Evolutionary conservation across 64 coral and sea anemone genomes (phyloP).

Genomic region (Porites lutea): DNA sequence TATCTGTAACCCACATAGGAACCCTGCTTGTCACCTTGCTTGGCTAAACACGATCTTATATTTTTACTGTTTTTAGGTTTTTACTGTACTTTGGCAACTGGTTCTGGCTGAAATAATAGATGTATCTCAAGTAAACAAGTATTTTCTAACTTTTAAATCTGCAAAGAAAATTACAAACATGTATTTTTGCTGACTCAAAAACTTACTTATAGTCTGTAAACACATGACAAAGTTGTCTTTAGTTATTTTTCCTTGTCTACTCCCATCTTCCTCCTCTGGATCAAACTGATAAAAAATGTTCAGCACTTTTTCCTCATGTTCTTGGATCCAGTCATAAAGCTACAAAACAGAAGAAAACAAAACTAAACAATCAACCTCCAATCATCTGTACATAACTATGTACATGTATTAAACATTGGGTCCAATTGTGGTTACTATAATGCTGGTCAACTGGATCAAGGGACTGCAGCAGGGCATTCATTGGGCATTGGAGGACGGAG

Average conservation of each 20-base stretch:
- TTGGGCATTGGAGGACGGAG: too few relatives aligned
- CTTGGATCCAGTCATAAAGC: constrained; percentile 99
- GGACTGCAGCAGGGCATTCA: too few relatives aligned
- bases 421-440: too few relatives aligned
- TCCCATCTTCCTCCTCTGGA: constrained; percentile 79
- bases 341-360: constrained; percentile 4
- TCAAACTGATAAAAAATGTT: constrained; percentile 98
- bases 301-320: constrained; percentile 86
- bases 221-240: constrained; percentile 97
- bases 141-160: neutral
- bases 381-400: neutral
- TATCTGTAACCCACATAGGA: too few relatives aligned
- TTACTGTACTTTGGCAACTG: too few relatives aligned
- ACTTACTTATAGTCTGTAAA: constrained; percentile 95
- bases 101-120: too few relatives aligned
- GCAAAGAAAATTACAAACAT: neutral
- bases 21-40: too few relatives aligned
- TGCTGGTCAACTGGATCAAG: too few relatives aligned
- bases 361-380: neutral
- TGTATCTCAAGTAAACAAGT: too few relatives aligned
- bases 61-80: too few relatives aligned
- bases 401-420: neutral
- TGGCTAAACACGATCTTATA: too few relatives aligned
- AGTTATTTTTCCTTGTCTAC: constrained; percentile 71
- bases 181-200: too few relatives aligned